Conservation (phyloP, 1,140 invertebrate genomes). For the Chymomyza costata region DNA sequence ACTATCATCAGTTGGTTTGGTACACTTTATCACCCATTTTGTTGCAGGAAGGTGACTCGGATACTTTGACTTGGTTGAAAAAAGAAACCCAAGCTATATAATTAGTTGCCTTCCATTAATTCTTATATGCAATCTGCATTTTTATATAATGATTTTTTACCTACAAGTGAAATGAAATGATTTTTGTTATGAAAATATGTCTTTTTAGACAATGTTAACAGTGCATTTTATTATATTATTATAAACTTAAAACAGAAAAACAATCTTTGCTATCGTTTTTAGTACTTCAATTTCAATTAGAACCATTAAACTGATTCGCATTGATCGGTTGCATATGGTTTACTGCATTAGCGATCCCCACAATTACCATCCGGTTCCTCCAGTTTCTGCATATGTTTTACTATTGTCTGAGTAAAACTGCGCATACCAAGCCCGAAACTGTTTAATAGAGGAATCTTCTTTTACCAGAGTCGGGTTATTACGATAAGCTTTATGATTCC, state of each 20-base stretch:
- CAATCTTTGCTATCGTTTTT: too few relatives aligned
- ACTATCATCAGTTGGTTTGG: slow-evolving; percentile 85
- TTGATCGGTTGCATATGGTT: too few relatives aligned
- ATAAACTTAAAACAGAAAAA: too few relatives aligned
- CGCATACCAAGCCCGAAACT: slow-evolving; percentile 87
- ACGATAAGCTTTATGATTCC: slow-evolving; percentile 90
- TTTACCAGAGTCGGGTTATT: slow-evolving; percentile 84
- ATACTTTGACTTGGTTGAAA: slow-evolving; percentile 85
- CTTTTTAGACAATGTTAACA: too few relatives aligned
- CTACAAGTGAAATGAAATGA: too few relatives aligned
- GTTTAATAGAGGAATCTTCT: slow-evolving; percentile 84
- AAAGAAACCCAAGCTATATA: slow-evolving; percentile 82
- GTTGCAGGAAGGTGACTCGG: slow-evolving; percentile 78
- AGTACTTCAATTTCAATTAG: too few relatives aligned
- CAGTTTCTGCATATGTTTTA: slow-evolving; percentile 78
- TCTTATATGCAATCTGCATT: slow-evolving; percentile 1
- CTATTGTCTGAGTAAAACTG: slow-evolving; percentile 92
- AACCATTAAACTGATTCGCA: too few relatives aligned
- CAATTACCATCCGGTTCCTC: too few relatives aligned
- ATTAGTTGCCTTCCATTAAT: neutral
- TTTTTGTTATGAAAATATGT: too few relatives aligned
- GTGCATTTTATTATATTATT: too few relatives aligned
- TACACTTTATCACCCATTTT: slow-evolving; percentile 84
- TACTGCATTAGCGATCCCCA: too few relatives aligned
- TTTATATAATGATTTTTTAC: too few relatives aligned